Evolutionary conservation across 1,140 invertebrate genomes (phyloP), one percentile per base, ranked within the genome.

Genomic region (Vanessa atalanta): DNA sequence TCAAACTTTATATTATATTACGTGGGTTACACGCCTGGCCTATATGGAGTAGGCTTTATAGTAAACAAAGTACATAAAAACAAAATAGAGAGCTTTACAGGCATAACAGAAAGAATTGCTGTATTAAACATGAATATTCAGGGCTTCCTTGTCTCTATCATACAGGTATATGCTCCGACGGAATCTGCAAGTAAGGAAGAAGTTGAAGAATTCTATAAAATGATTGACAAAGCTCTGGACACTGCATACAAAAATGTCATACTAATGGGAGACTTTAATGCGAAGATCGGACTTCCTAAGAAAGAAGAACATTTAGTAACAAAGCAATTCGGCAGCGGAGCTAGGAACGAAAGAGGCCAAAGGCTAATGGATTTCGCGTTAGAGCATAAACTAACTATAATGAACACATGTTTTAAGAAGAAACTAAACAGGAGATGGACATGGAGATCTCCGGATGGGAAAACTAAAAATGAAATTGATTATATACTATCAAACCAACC

Each of bases 1-100:
- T 3, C 11, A 13, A 50, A 14, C 48, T 50, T 50, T 50, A 50
- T 50, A 66, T 16, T 51, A 8, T 66, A 47, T 14, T 50, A 66
- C 23, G 23, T 66, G 51, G 65, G 65, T 20, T 16, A 66, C 8
- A 66, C 47, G 6, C 65, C 20, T 23, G 65, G 65, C 7, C 50
- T 51, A 50, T 51, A 66, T 50, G 65, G 65, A 11, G 65, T 66
- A 16, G 65, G 65, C 9, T 66, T 50, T 26, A 66, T 66, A 66
- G 51, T 66, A 51, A 66, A 66, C 15, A 66, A 66, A 47, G 50
- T 47, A 4, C 65, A 51, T 13, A 66, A 66, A 66, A 50, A 50
- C 43, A 47, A 66, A 47, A 66, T 66, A 66, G 23, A 8, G 51
- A 50, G 65, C 16, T 66, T 66, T 16, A 47, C 50, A 15, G 65